Evolutionary conservation across 2,888 invertebrate species (phyloP).

Genomic region (Tipula lateralis): DNA sequence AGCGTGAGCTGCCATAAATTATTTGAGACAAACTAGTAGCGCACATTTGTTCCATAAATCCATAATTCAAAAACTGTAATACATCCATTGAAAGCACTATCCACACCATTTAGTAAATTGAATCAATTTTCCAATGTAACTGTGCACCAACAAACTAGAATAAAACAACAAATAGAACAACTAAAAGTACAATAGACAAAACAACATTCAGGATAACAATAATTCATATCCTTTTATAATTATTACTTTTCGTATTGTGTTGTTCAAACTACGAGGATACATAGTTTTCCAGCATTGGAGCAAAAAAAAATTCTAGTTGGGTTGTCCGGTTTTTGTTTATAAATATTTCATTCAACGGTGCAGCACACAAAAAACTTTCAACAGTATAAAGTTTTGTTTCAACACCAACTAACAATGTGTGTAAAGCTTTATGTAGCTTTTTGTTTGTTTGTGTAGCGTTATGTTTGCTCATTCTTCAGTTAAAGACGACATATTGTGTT

Average conservation of each 20-base stretch:
- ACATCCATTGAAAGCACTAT: neutral
- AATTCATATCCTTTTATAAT: conserved; percentile 5
- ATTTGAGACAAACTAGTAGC: neutral
- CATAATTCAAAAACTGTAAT: neutral
- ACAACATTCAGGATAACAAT: conserved; percentile 4
- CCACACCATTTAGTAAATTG: neutral
- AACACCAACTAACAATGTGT: neutral
- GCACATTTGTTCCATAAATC: neutral
- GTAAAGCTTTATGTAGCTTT: neutral
- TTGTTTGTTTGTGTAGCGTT: neutral
- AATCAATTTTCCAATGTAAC: neutral
- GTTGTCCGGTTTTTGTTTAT: neutral
- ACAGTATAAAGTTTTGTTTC: neutral
- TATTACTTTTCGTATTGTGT: neutral
- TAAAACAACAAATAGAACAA: neutral
- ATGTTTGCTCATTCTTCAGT: neutral
- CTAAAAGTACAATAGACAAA: neutral
- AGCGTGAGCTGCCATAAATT: no score
- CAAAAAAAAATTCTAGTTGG: neutral
- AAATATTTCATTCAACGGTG: neutral
- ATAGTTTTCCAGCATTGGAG: neutral
- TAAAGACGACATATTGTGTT: neutral
- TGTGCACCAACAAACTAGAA: neutral
- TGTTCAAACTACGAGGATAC: neutral
- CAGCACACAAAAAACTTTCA: neutral